Percentiles rank a stretch among this genome's conserved stretches.
Evolutionary conservation across 2,113 vertebrate genomes (phyloP).

Genomic region (Lipotes vexillifer): DNA sequence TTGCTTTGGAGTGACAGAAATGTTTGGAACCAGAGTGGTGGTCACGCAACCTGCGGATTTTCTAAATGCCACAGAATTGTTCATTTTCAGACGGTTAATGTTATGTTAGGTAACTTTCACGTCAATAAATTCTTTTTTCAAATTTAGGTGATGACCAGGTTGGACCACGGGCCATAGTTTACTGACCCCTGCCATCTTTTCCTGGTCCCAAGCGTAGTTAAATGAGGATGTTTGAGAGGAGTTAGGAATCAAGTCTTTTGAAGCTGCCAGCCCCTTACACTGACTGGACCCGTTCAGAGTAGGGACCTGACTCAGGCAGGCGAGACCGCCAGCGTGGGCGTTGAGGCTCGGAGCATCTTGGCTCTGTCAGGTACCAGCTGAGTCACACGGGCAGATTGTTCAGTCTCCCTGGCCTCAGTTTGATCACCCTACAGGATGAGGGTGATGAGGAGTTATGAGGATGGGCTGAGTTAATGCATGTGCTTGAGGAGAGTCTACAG

Average conservation of each 20-base stretch:
- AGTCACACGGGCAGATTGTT: accelerated
- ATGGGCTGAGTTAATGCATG: neutral
- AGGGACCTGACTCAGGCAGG: neutral
- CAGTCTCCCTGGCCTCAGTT: too few relatives aligned
- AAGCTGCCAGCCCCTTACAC: neutral
- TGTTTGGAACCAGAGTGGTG: neutral
- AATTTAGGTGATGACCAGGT: neutral
- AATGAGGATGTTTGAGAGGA: neutral
- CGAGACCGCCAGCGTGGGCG: accelerated
- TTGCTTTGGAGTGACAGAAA: neutral
- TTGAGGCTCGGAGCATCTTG: accelerated
- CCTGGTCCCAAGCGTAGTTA: neutral
- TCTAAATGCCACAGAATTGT: neutral
- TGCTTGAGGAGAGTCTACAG: too few relatives aligned
- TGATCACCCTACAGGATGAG: neutral
- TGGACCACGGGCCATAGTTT: neutral
- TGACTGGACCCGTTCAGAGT: too few relatives aligned
- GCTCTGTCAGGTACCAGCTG: neutral
- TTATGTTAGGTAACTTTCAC: neutral
- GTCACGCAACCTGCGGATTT: neutral
- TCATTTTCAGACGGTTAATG: neutral
- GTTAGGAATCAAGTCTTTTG: neutral
- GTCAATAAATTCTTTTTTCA: neutral
- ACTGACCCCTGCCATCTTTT: neutral
- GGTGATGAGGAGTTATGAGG: neutral